These are phyloP conservation scores for Sylvilagus floridanus DNA, from an alignment of 2,797 vertebrate genomes.

Conservation along the genomic window DNA sequence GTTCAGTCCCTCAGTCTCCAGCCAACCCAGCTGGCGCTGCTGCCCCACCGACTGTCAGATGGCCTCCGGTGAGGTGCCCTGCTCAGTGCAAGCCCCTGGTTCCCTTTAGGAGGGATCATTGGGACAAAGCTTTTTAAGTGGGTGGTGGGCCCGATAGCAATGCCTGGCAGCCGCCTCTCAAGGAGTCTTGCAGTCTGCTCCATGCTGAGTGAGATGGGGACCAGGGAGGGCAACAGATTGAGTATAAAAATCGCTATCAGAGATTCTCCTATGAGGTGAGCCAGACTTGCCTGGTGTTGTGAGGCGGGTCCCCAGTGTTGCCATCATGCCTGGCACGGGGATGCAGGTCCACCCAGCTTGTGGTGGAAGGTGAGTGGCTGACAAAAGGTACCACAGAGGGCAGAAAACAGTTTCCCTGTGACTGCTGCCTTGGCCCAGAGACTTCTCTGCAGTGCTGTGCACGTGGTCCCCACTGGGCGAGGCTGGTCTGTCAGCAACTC, in stretches of 20 bases:
- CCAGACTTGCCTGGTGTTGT: background rate
- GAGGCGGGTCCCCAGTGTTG: background rate
- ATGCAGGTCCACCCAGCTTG: background rate
- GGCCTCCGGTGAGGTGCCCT: background rate
- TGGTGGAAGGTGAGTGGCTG: background rate
- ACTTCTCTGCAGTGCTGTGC: rapidly evolving
- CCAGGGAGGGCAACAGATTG: background rate
- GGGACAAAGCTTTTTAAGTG: background rate
- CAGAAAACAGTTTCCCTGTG: background rate
- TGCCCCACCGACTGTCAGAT: rapidly evolving
- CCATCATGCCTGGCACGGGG: rapidly evolving
- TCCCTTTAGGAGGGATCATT: background rate
- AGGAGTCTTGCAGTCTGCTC: background rate
- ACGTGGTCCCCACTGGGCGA: background rate
- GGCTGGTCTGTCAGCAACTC: background rate
- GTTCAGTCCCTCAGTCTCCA: background rate
- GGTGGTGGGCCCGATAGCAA: rapidly evolving
- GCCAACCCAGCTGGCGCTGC: background rate
- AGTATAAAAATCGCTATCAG: background rate
- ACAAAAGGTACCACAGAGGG: background rate
- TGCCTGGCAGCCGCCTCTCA: background rate
- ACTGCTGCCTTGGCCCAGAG: rapidly evolving
- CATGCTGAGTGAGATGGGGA: rapidly evolving
- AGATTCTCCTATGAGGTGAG: too few species aligned
- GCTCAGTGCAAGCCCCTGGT: background rate